Percentiles rank a stretch among this genome's conserved stretches.
phyloP scores from a whole-genome alignment of 1,140 invertebrate species.

The Hestina assimilis region DNA sequence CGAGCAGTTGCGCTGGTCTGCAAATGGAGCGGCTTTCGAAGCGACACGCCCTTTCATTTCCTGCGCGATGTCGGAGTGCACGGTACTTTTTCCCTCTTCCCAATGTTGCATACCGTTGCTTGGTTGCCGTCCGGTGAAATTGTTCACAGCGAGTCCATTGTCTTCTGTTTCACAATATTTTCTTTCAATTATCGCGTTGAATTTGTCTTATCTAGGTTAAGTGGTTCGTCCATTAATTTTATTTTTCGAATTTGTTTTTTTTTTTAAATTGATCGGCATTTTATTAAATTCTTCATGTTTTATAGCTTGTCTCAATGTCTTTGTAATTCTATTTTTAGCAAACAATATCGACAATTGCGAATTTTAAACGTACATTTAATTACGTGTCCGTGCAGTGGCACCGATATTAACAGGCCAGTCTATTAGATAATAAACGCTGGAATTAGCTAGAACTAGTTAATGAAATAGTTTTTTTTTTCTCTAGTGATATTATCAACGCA shows the following conservation, averaged over 20 bases:
- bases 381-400: too few species aligned
- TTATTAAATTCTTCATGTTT: too few species aligned
- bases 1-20: constrained; percentile 14
- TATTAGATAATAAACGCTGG: too few species aligned
- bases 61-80: not conserved
- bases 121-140: not conserved
- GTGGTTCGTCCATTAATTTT: not conserved
- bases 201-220: not conserved
- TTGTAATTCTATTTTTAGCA: too few species aligned
- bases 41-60: constrained; percentile 19
- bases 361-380: too few species aligned
- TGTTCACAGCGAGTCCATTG: constrained; percentile 1
- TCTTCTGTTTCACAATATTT: constrained; percentile 1
- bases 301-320: too few species aligned
- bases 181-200: not conserved
- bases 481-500: too few species aligned
- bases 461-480: too few species aligned
- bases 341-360: too few species aligned
- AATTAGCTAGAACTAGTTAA: too few species aligned
- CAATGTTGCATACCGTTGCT: not conserved
- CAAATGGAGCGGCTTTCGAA: constrained; percentile 14
- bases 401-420: too few species aligned
- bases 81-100: not conserved
- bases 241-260: not conserved
- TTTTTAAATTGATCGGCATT: not conserved